Base-by-base conservation (phyloP, 1,140 invertebrate genomes). In the Drosophila obscura region DNA sequence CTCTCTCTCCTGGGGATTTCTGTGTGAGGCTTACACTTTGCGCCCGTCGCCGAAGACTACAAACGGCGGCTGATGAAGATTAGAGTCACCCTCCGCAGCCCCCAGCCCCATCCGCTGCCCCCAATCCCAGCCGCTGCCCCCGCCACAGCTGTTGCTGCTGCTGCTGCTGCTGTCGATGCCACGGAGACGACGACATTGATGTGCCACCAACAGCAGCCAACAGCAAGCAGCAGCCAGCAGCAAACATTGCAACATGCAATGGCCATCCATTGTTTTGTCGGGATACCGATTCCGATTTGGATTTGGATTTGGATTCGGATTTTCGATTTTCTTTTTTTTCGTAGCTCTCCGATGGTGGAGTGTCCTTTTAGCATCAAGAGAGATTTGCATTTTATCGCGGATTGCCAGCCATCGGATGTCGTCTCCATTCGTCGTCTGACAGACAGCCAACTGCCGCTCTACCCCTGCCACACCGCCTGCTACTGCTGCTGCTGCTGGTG, bases 1-100 rank as follows among this genome's bases (percentile, higher is more conserved):
- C 28, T 16, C 28, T 16, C 57, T 53, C 58, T 79, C 35, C 63
- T 71, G 75, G 80, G 81, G 80, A 85, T 88, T 87, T 85, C 74
- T 85, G 82, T 87, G 82, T 75, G 35, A 39, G 35, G 82, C 82
- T 87, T 85, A 88, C 82, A 87, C 82, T 88, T 87, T 78, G 82
- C 81, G 80, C 82, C 74, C 35, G 35, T 39, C 35, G 11, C 11
- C 35, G 35, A 39, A 13, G 61, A 87, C 82, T 87, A 87, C 82
- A 87, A 87, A 87, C 83, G 83, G 78, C 83, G 83, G 84, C 83
- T 87, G 83, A 87, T 87, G 83, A 87, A 87, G 83, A 87, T 87
- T 87, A 87, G 82, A 75, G 53, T 71, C 48, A 28, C 52, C 57
- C 35, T 43, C 59, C 35, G 5, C 26, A 26, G 5, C 0, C 49